phyloP scores from a whole-genome alignment of 2,888 invertebrate genomes.

The Philhelius pedissequus region DNA sequence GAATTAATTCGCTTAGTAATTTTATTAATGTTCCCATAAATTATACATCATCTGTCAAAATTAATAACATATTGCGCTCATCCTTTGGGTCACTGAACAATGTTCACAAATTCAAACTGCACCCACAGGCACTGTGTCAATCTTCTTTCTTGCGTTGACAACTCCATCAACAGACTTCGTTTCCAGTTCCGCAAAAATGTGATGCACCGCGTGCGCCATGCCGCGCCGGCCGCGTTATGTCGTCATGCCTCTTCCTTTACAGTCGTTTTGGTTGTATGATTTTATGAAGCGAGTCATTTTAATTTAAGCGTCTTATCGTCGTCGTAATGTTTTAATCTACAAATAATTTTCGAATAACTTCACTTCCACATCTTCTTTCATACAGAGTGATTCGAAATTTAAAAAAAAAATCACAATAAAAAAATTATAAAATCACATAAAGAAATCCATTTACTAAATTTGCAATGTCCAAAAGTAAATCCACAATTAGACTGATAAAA shows the following conservation, averaged over 20 bases:
- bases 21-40: conserved; percentile 38
- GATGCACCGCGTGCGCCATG: neutral
- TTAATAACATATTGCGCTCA: conserved; percentile 38
- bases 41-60: conserved; percentile 44
- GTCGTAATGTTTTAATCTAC: conserved; percentile 59
- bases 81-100: conserved; percentile 44
- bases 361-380: conserved; percentile 11
- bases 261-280: neutral
- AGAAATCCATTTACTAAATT: too few species aligned
- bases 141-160: conserved; percentile 40
- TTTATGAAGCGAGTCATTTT: conserved; percentile 58
- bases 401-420: neutral
- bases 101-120: neutral
- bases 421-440: neutral
- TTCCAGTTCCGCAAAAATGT: conserved; percentile 15
- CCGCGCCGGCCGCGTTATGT: too few species aligned
- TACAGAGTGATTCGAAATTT: neutral
- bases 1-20: neutral
- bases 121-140: conserved; percentile 37
- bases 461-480: too few species aligned
- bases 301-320: conserved; percentile 34
- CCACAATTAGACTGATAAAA: too few species aligned
- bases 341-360: conserved; percentile 41
- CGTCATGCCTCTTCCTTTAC: neutral
- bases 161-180: conserved; percentile 34